These are phyloP conservation scores for Plutella xylostella DNA, from an alignment of 2,888 invertebrate species.

Conservation along the genomic window DNA sequence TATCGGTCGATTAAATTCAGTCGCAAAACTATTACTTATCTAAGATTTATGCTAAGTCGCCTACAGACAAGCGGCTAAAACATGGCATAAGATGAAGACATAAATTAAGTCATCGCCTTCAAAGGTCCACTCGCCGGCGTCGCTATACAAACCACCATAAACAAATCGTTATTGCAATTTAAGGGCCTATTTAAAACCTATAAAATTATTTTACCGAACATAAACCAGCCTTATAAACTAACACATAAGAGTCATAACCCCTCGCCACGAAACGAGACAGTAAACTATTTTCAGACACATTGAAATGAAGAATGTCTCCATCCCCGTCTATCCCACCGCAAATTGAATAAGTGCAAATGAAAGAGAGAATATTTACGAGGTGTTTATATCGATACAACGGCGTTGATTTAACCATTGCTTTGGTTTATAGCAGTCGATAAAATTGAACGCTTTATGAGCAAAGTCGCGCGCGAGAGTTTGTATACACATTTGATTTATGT, in stretches of 20 bases:
- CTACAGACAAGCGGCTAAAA: no score
- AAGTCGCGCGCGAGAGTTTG: conserved; percentile 62
- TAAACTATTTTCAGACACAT: conserved; percentile 65
- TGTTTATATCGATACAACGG: conserved; percentile 64
- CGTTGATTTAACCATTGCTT: conserved; percentile 68
- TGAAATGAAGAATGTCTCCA: conserved; percentile 45
- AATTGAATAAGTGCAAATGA: conserved; percentile 25
- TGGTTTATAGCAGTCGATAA: conserved; percentile 69
- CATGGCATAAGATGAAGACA: background rate
- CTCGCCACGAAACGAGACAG: conserved; percentile 35
- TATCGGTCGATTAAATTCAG: no score
- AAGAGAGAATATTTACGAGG: conserved; percentile 54
- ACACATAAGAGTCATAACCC: conserved; percentile 29
- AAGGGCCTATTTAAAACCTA: conserved; percentile 67
- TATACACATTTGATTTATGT: conserved; percentile 59
- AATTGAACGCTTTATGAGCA: conserved; percentile 67
- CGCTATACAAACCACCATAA: conserved; percentile 49
- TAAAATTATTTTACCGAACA: conserved; percentile 34
- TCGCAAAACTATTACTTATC: no score
- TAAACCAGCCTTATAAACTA: conserved; percentile 22
- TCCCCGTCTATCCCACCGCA: conserved; percentile 28
- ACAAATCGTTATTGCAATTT: conserved; percentile 69
- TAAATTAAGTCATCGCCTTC: conserved; percentile 3
- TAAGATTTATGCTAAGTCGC: no score
- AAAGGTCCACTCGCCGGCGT: conserved; percentile 8